Conservation (phyloP, 2,113 vertebrate genomes). For the Pantherophis guttatus region DNA sequence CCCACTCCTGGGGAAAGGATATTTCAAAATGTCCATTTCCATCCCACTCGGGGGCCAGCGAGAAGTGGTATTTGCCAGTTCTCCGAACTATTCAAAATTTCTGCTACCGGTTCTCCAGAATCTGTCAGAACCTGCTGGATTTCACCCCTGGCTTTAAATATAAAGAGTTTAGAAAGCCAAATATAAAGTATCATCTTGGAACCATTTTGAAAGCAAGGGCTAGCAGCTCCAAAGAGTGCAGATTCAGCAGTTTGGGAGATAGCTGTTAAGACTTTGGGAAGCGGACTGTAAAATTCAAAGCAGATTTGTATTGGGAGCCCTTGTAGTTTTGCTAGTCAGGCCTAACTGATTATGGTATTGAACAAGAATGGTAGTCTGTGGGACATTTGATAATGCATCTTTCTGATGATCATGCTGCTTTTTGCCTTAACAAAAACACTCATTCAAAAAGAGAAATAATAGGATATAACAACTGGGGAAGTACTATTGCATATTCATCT, state of each 20-base stretch:
- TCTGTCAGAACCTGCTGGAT: too few species aligned
- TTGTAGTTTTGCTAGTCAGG: background rate
- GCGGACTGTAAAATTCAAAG: background rate
- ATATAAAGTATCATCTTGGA: background rate
- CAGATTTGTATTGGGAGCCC: background rate
- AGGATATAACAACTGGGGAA: background rate
- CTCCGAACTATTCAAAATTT: too few species aligned
- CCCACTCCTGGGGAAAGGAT: too few species aligned
- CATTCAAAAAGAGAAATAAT: background rate
- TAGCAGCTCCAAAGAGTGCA: background rate
- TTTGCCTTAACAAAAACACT: background rate
- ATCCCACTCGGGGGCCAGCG: too few species aligned
- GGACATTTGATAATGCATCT: background rate
- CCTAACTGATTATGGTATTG: background rate
- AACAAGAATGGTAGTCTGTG: background rate
- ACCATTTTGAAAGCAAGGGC: background rate
- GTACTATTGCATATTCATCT: background rate
- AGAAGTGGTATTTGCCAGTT: too few species aligned
- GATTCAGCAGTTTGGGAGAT: background rate
- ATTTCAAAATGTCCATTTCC: too few species aligned
- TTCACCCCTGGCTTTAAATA: background rate
- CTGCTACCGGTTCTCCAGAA: too few species aligned
- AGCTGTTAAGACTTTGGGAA: background rate
- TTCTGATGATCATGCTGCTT: background rate
- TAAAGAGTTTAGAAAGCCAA: background rate